Evolutionary conservation across 2,113 vertebrate genomes (phyloP), one percentile per base, ranked within the genome.

Genomic region (Setophaga kirtlandii): DNA sequence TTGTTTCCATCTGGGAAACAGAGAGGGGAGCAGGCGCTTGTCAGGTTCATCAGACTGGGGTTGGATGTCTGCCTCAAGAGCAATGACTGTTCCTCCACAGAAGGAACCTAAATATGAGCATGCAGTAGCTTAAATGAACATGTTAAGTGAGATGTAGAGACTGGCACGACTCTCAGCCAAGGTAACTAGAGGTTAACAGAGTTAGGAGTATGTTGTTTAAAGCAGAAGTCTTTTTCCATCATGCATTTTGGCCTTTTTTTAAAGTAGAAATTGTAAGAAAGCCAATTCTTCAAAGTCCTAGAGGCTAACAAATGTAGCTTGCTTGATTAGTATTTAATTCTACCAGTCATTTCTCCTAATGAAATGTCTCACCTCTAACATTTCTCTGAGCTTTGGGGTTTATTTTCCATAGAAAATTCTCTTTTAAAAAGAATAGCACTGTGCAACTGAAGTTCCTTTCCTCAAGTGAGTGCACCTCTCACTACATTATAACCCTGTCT

Each of bases 261-360:
- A 15, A 85, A 77, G 30, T 35, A 64, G 75, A 83, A 88, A 58
- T 24, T n/a, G 58, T 73, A 80, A 44, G 49, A 88, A 79, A 62
- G n/a, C 5, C 11, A 71, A 47, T 71, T 87, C 27, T 79, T 62
- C 18, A 17, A 73, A 22, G 56, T 79, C 55, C 50, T 87, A 42
- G 46, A 87, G 50, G 37, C 46, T 86, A 64, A 91, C 74, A 69
- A 55, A 15, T 55, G 75, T 21, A 67, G 33, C 24, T 63, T 77
- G 16, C 59, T 85, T 94, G 63, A 80, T 92, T 73, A 46, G 58
- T 62, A 73, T 93, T 91, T 91, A 22, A 67, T 77, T 83, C 56
- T 59, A 42, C 60, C 60, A 78, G 20, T 58, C 47, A 56, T 59
- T n/a, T 74, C 15, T 77, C 33, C 44, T 88, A 90, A 92, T 33